phyloP scores from a whole-genome alignment of 2,113 vertebrate species.

The Candoia aspera region DNA sequence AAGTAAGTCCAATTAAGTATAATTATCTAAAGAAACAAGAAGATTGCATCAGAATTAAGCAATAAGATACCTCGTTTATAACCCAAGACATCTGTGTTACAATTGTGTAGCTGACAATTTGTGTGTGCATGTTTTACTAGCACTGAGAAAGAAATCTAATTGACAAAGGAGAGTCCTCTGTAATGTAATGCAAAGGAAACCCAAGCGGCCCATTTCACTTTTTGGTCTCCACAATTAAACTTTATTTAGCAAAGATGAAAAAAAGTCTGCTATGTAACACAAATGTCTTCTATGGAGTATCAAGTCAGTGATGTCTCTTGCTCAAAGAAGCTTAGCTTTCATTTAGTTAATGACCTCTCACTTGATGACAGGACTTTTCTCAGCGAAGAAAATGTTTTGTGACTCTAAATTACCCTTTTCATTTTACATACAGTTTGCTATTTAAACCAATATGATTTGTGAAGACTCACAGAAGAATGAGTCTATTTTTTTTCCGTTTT shows the following conservation, averaged over 20 bases:
- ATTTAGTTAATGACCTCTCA: constrained; percentile 29
- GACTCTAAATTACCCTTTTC: constrained; percentile 21
- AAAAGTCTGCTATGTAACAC: constrained; percentile 1
- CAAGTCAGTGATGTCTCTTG: neutral
- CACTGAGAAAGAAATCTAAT: neutral
- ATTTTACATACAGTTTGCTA: constrained; percentile 29
- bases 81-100: constrained; percentile 3
- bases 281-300: constrained; percentile 24
- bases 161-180: constrained; percentile 12
- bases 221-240: constrained; percentile 17
- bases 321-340: constrained; percentile 22
- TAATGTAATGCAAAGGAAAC: constrained; percentile 29
- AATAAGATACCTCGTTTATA: neutral
- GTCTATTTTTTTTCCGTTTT: constrained; percentile 14
- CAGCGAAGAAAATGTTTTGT: constrained; percentile 30
- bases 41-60: neutral
- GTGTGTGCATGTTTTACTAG: neutral
- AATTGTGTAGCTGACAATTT: neutral
- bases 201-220: constrained; percentile 25
- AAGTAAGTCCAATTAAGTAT: neutral
- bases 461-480: constrained; percentile 22
- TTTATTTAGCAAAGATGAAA: constrained; percentile 43
- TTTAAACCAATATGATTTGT: constrained; percentile 14
- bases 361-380: constrained; percentile 38
- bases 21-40: neutral